phyloP scores from a whole-genome alignment of 2,113 vertebrate genomes.

The Carassius auratus region DNA sequence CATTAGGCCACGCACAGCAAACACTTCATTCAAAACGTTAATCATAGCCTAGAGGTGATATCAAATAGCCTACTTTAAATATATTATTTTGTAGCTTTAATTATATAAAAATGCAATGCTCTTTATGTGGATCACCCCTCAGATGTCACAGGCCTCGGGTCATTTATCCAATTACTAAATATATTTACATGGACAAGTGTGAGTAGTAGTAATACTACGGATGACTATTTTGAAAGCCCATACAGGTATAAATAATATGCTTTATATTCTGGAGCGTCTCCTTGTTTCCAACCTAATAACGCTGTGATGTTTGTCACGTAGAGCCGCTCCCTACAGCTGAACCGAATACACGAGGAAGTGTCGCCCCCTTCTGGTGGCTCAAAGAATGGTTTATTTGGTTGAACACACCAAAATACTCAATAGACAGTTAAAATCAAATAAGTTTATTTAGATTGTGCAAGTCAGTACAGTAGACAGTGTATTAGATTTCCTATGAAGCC shows the following conservation, averaged over 20 bases:
- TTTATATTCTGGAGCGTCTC: not conserved
- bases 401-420: not conserved
- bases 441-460: conserved; percentile 75
- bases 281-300: not conserved
- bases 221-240: not conserved
- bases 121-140: not conserved
- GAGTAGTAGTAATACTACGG: not conserved
- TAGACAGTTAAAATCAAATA: conserved; percentile 56
- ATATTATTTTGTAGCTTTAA: too few species aligned
- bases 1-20: not conserved
- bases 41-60: not conserved
- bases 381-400: not conserved
- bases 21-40: not conserved
- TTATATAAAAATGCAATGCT: not conserved
- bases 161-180: not conserved
- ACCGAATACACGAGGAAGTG: not conserved
- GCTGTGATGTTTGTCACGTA: conserved; percentile 11
- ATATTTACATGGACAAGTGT: not conserved
- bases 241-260: not conserved
- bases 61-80: not conserved
- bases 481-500: conserved; percentile 49
- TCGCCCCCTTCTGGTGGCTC: not conserved
- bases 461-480: conserved; percentile 66
- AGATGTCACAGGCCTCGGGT: not conserved
- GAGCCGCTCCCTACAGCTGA: conserved; percentile 5